phyloP scores from a whole-genome alignment of 2,113 vertebrate genomes.

The Erpornis zantholeuca region DNA sequence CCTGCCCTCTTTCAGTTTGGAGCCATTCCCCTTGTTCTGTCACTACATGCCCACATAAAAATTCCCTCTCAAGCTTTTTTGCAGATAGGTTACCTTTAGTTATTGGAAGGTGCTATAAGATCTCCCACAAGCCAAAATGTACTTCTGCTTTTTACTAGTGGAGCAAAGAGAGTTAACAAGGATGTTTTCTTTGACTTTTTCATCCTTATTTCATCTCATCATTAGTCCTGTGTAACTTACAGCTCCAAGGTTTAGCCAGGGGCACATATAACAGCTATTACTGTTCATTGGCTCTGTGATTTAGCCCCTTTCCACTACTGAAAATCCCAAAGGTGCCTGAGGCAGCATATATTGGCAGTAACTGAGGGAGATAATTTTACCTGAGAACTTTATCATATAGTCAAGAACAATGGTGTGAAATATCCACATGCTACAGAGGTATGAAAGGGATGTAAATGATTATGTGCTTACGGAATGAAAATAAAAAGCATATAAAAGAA shows the following conservation, averaged over 20 bases:
- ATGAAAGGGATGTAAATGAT: neutral
- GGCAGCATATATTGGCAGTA: neutral
- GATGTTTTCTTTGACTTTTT: neutral
- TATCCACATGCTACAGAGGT: neutral
- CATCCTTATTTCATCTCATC: neutral
- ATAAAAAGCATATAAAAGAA: neutral
- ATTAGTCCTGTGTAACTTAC: neutral
- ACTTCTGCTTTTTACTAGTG: neutral
- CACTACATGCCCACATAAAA: fast-evolving
- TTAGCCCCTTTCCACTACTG: neutral
- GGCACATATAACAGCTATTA: neutral
- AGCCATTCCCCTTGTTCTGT: neutral
- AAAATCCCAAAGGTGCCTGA: neutral
- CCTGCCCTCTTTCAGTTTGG: neutral
- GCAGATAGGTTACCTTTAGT: neutral
- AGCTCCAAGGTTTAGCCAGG: neutral
- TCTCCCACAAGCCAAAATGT: neutral
- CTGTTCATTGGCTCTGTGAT: neutral
- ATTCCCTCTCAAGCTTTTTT: neutral
- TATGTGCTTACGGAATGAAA: neutral
- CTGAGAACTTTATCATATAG: neutral
- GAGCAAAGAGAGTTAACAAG: neutral
- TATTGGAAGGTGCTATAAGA: neutral
- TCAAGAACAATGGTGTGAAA: neutral
- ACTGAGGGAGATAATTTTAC: neutral